Conservation (phyloP, 2,888 invertebrate species). For the Gymnosoma rotundatum region DNA sequence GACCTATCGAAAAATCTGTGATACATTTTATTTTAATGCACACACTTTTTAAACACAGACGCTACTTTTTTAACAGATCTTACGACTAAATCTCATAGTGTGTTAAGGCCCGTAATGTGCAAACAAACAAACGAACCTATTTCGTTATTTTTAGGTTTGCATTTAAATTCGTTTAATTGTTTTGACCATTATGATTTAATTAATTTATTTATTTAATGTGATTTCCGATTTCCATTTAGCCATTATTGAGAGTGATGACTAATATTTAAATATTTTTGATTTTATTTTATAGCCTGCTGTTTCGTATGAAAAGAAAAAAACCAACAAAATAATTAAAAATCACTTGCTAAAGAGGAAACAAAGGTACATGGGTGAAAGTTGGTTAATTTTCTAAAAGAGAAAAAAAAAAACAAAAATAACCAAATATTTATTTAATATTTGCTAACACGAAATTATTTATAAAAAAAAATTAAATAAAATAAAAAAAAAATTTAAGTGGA, state of each 20-base stretch:
- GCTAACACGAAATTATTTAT: neutral
- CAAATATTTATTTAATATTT: neutral
- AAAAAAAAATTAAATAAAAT: too few relatives aligned
- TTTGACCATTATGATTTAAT: too few relatives aligned
- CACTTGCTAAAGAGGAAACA: constrained; percentile 38
- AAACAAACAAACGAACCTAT: too few relatives aligned
- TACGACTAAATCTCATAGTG: too few relatives aligned
- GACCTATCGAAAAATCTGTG: too few relatives aligned
- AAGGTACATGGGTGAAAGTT: constrained; percentile 56
- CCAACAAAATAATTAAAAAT: neutral
- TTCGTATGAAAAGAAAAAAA: constrained; percentile 5
- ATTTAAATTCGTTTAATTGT: too few relatives aligned
- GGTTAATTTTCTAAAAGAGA: neutral
- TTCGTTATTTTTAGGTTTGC: too few relatives aligned
- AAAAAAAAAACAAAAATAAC: neutral
- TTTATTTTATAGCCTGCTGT: constrained; percentile 52
- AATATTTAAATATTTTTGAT: constrained; percentile 49
- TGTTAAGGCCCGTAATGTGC: too few relatives aligned
- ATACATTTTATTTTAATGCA: too few relatives aligned
- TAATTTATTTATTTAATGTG: too few relatives aligned
- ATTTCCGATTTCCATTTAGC: neutral
- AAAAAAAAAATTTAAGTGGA: neutral
- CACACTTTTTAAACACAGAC: too few relatives aligned
- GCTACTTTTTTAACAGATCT: too few relatives aligned
- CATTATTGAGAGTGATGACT: constrained; percentile 52